phyloP scores from a whole-genome alignment of 2,113 vertebrate genomes.

The Leptobrachium leishanense region DNA sequence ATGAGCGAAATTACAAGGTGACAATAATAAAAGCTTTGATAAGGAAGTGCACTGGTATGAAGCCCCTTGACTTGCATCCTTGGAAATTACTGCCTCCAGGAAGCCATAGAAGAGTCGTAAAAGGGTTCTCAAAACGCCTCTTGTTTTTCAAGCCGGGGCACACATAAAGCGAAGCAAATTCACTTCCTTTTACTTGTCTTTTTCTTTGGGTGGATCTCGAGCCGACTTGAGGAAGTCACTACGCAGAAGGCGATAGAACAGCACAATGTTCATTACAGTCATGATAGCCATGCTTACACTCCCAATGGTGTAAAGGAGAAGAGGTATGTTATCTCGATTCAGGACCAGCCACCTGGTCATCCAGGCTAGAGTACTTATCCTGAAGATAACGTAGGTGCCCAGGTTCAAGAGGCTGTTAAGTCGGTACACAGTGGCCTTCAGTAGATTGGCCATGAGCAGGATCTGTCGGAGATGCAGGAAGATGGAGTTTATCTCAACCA shows the following conservation, averaged over 20 bases:
- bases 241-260: conserved; percentile 78
- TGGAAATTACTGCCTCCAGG: neutral
- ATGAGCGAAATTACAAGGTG: neutral
- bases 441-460: conserved; percentile 77
- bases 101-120: neutral
- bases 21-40: neutral
- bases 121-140: neutral
- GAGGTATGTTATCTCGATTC: conserved; percentile 75
- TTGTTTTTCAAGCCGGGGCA: neutral
- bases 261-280: conserved; percentile 78
- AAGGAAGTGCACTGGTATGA: neutral
- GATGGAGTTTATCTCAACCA: conserved; percentile 90
- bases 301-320: conserved; percentile 74
- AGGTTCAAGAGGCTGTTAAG: conserved; percentile 85
- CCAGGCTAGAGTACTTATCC: conserved; percentile 87
- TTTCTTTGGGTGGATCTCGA: conserved; percentile 61
- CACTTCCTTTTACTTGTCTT: conserved; percentile 53
- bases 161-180: neutral
- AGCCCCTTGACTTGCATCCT: neutral
- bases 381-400: conserved; percentile 85
- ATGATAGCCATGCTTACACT: conserved; percentile 83
- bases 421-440: conserved; percentile 68
- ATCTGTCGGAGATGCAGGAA: conserved; percentile 85
- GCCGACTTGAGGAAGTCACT: conserved; percentile 77
- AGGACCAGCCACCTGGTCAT: conserved; percentile 87